Percentiles rank a stretch among this genome's conserved stretches.
These are phyloP conservation scores for Phytoseiulus persimilis DNA, from an alignment of 2,888 invertebrate genomes.

Conservation along the genomic window DNA sequence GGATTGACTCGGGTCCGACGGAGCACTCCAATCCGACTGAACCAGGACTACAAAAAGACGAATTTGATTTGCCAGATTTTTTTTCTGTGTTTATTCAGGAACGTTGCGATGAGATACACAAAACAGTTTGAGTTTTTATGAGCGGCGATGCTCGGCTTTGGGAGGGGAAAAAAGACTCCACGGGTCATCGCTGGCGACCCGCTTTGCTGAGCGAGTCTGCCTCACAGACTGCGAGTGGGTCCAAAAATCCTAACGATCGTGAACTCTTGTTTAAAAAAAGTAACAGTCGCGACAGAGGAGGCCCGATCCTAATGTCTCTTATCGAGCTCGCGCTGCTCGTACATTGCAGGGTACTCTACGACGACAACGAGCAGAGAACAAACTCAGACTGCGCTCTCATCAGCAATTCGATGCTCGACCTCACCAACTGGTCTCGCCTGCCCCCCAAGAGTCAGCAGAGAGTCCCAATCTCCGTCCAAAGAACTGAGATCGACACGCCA, in stretches of 20 bases:
- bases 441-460: too few species aligned
- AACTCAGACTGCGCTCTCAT: neutral
- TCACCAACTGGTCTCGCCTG: neutral
- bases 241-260: neutral
- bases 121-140: neutral
- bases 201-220: neutral
- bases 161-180: neutral
- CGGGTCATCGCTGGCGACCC: neutral
- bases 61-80: neutral
- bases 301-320: neutral
- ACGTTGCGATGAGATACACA: neutral
- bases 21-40: neutral
- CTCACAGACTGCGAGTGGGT: neutral
- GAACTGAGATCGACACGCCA: too few species aligned
- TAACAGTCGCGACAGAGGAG: neutral
- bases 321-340: neutral
- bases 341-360: neutral
- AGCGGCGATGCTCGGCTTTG: neutral
- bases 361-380: neutral
- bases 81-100: neutral
- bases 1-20: neutral
- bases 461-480: too few species aligned
- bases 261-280: neutral
- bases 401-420: neutral
- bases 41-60: neutral